These are phyloP conservation scores for Leptopterna dolabrata DNA, from an alignment of 2,888 invertebrate species.

Conservation along the genomic window DNA sequence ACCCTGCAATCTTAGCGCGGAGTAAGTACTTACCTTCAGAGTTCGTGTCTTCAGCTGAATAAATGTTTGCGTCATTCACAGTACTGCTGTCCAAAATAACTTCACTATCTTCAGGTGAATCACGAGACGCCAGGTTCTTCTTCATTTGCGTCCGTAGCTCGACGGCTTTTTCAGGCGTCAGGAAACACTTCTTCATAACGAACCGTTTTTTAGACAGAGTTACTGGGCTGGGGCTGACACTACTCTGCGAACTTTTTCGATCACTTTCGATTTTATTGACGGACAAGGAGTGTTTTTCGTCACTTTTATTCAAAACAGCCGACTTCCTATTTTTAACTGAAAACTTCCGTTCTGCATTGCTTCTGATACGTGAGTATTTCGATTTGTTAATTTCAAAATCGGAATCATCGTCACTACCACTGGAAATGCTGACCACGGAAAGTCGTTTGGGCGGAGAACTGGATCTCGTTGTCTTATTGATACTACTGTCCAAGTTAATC, in stretches of 20 bases:
- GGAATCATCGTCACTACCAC: constrained; percentile 26
- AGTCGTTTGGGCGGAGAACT: background rate
- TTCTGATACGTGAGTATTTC: constrained; percentile 25
- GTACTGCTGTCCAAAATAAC: background rate
- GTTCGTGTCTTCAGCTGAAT: background rate
- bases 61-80: background rate
- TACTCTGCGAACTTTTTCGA: background rate
- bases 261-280: background rate
- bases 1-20: too few species aligned
- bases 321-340: background rate
- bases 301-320: background rate
- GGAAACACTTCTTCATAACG: background rate
- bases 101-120: background rate
- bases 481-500: background rate
- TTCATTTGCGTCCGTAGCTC: background rate
- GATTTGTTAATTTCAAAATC: constrained; percentile 31
- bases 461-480: background rate
- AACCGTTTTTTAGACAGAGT: background rate
- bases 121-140: background rate
- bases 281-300: background rate
- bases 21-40: background rate
- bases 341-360: background rate
- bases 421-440: background rate
- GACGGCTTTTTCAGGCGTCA: background rate
- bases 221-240: background rate